phyloP scores from a whole-genome alignment of 2,113 vertebrate species.

The Dromaius novaehollandiae region DNA sequence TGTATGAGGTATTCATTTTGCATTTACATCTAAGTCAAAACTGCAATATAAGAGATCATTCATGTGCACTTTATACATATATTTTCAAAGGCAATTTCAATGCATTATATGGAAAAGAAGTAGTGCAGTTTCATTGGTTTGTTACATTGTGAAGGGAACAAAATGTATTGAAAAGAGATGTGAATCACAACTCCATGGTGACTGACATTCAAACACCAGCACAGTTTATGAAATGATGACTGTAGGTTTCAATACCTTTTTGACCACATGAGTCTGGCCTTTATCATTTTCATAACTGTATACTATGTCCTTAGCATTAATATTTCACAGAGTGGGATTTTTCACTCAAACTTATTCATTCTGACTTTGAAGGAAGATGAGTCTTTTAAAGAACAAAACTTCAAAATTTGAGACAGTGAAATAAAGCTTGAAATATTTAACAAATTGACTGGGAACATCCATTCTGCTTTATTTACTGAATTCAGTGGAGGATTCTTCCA shows the following conservation, averaged over 20 bases:
- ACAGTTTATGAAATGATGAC: slow-evolving; percentile 30
- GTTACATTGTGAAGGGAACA: not conserved
- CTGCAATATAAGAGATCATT: slow-evolving; percentile 6
- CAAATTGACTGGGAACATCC: slow-evolving; percentile 36
- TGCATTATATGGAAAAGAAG: not conserved
- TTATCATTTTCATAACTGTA: slow-evolving; percentile 8
- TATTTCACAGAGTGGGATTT: slow-evolving; percentile 22
- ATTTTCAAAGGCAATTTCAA: slow-evolving; percentile 23
- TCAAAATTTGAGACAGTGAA: slow-evolving; percentile 41
- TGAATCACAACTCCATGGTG: slow-evolving; percentile 2
- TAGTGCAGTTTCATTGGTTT: not conserved
- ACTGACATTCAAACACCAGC: slow-evolving; percentile 10
- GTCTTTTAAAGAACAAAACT: not conserved
- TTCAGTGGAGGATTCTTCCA: slow-evolving; percentile 26
- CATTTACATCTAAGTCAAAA: not conserved
- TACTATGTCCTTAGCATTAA: slow-evolving; percentile 29
- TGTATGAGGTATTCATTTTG: not conserved
- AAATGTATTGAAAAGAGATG: not conserved
- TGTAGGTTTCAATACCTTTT: slow-evolving; percentile 33
- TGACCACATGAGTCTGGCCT: not conserved
- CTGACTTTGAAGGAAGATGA: slow-evolving; percentile 51
- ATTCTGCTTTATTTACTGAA: not conserved
- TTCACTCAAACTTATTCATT: slow-evolving; percentile 39
- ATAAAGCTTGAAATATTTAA: slow-evolving; percentile 41
- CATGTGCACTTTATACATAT: not conserved